phyloP scores from a whole-genome alignment of 1,140 invertebrate genomes.

The Heliothis virescens region DNA sequence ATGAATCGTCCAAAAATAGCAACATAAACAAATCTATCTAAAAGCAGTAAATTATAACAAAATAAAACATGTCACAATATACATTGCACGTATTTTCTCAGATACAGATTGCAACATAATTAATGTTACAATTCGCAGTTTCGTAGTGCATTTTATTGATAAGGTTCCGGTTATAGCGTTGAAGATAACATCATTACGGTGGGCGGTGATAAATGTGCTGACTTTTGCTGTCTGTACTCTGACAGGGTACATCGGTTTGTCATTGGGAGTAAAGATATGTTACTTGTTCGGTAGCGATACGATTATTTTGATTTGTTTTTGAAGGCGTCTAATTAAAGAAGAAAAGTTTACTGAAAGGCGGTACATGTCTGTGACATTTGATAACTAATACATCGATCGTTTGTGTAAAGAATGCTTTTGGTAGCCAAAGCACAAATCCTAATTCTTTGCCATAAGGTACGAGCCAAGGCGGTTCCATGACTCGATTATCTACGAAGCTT shows the following conservation, averaged over 20 bases:
- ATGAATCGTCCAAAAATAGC: neutral
- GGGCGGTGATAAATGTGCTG: slow-evolving; percentile 34
- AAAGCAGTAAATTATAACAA: neutral
- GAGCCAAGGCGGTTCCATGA: too few relatives aligned
- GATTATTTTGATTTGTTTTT: slow-evolving; percentile 8
- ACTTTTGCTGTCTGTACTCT: neutral
- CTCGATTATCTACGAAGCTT: too few relatives aligned
- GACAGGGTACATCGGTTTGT: slow-evolving; percentile 11
- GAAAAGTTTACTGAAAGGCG: too few relatives aligned
- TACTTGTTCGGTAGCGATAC: neutral
- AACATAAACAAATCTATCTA: neutral
- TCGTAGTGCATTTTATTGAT: slow-evolving; percentile 39
- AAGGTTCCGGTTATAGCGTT: slow-evolving; percentile 40
- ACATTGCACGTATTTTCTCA: slow-evolving; percentile 38
- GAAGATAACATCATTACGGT: slow-evolving; percentile 43
- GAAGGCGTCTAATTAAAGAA: neutral
- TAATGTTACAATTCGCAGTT: slow-evolving; percentile 40
- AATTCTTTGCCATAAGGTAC: too few relatives aligned
- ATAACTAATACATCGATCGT: too few relatives aligned
- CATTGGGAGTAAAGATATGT: slow-evolving; percentile 13
- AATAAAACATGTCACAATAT: slow-evolving; percentile 4
- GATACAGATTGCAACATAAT: slow-evolving; percentile 40
- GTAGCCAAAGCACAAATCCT: too few relatives aligned
- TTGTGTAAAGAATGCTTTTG: too few relatives aligned
- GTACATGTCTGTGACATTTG: too few relatives aligned